A percentile compares a stretch with the other conserved stretches of the same genome.
Evolutionary conservation across 2,888 invertebrate genomes (phyloP).

Genomic region (Eledone cirrhosa): DNA sequence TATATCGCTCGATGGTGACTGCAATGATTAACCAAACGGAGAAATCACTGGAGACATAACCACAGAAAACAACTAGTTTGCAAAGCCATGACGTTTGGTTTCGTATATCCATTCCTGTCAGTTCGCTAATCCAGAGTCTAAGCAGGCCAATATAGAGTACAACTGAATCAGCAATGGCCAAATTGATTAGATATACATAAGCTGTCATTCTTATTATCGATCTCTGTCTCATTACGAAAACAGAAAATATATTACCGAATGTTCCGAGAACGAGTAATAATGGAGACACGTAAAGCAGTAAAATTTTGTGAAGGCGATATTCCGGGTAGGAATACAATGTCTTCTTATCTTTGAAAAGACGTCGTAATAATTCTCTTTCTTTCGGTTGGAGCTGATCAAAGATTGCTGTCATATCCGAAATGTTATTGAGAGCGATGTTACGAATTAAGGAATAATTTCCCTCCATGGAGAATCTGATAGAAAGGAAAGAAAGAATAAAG

Average conservation of each 20-base stretch:
- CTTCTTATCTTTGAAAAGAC: not conserved
- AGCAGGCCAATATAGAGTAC: constrained; percentile 62
- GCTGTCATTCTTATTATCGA: constrained; percentile 62
- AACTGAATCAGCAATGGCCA: constrained; percentile 61
- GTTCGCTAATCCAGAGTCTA: constrained; percentile 58
- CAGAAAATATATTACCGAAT: constrained; percentile 63
- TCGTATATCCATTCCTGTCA: constrained; percentile 55
- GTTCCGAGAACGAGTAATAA: constrained; percentile 60
- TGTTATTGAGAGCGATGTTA: not conserved
- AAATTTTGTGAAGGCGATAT: constrained; percentile 46
- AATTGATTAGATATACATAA: constrained; percentile 61
- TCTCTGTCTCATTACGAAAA: constrained; percentile 58
- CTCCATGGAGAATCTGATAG: too few relatives aligned
- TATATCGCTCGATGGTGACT: constrained; percentile 62
- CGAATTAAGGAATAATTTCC: too few relatives aligned
- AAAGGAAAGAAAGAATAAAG: too few relatives aligned
- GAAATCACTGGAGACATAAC: constrained; percentile 59
- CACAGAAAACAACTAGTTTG: constrained; percentile 54
- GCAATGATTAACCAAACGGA: constrained; percentile 65
- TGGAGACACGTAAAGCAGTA: constrained; percentile 59
- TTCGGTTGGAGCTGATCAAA: constrained; percentile 13
- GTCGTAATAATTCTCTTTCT: constrained; percentile 9
- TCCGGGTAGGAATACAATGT: constrained; percentile 35
- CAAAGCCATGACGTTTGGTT: constrained; percentile 54
- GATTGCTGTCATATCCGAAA: not conserved